Evolutionary conservation across 2,797 vertebrate species (phyloP), one percentile per base, ranked within the genome.

Genomic region (Cuniculus paca): DNA sequence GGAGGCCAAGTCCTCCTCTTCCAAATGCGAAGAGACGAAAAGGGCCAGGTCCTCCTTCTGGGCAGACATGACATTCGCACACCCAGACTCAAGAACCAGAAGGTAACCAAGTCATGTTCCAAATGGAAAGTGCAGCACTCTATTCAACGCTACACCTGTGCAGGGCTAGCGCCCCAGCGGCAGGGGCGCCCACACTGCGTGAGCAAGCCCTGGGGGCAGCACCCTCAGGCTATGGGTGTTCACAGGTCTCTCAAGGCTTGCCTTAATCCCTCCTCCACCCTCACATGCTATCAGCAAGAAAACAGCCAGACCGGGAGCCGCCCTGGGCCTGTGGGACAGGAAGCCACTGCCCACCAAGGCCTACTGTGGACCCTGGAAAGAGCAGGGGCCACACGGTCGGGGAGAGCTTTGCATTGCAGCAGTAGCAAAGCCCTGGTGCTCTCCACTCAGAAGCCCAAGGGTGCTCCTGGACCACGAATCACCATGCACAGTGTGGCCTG

Each of bases 401-500:
- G 9, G 22, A 36, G 22, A 6, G 42, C 52, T 31, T 74, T 13
- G 0, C 4, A 26, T 5, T 3, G 0, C 1, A 42, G 72, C 1
- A 7, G 61, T 1, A 2, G 34, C 19, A 2, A 2, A 28, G n/a
- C 2, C 11, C 65, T 16, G 60, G 54, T 24, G 5, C 0, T 10
- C 6, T 5, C 50, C 26, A 11, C 39, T 13, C 11, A 17, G 10
- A 31, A 1, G 7, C 60, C 10, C 0, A 48, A 19, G 39, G 45
- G 13, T 4, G 10, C 10, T 4, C 19, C 5, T 2, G 60, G 52
- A 0, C 0, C 6, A 34, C 0, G 13, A 39, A 22, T 54, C 10
- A 1, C 10, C 1, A 0, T 0, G 13, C 16, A 0, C 8, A 0
- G 3, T 0, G 14, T 2, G 4, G 1, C 13, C 7, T 1, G 6